These are phyloP conservation scores for Leptinotarsa peninsularis DNA, from an alignment of 2,888 invertebrate genomes.

Conservation along the genomic window DNA sequence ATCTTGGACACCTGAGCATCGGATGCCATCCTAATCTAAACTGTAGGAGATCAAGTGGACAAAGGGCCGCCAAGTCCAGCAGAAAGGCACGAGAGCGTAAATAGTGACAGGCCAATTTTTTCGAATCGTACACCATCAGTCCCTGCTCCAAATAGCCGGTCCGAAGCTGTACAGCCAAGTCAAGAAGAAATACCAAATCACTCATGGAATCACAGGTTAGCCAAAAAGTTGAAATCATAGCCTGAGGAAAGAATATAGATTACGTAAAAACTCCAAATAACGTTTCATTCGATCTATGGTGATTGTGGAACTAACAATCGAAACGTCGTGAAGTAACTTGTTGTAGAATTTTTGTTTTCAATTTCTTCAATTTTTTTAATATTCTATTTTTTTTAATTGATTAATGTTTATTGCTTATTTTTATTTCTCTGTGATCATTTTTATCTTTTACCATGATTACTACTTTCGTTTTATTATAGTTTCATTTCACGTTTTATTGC, in stretches of 20 bases:
- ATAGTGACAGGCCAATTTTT: slow-evolving; percentile 91
- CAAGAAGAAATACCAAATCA: slow-evolving; percentile 88
- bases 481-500: too few relatives aligned
- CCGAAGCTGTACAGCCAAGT: slow-evolving; percentile 90
- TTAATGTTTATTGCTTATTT: too few relatives aligned
- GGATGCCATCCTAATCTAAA: slow-evolving; percentile 84
- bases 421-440: too few relatives aligned
- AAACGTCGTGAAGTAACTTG: too few relatives aligned
- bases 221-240: slow-evolving; percentile 81
- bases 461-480: too few relatives aligned
- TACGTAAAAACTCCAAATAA: neutral
- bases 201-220: slow-evolving; percentile 85
- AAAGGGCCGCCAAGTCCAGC: slow-evolving; percentile 83
- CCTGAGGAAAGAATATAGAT: slow-evolving; percentile 52
- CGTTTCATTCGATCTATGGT: too few relatives aligned
- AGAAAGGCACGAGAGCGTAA: slow-evolving; percentile 85
- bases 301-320: too few relatives aligned
- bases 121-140: slow-evolving; percentile 92
- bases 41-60: slow-evolving; percentile 90
- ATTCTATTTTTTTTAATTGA: too few relatives aligned
- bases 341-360: too few relatives aligned
- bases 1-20: slow-evolving; percentile 88
- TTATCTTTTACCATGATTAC: too few relatives aligned
- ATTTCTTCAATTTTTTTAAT: too few relatives aligned
- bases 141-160: slow-evolving; percentile 95